phyloP scores from a whole-genome alignment of 1,140 invertebrate species.

The Polypedilum pembai region DNA sequence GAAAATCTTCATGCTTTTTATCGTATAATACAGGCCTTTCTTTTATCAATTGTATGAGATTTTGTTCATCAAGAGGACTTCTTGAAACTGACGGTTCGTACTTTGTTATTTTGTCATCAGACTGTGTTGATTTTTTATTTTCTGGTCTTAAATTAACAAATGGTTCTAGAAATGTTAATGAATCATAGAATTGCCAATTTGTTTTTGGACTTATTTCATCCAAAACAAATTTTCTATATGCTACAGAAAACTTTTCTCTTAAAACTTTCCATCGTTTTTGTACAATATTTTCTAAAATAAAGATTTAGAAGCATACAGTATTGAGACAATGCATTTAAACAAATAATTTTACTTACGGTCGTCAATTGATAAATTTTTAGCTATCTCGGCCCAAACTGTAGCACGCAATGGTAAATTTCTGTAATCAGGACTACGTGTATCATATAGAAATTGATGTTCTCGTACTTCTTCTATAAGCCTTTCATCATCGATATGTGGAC shows the following conservation, averaged over 20 bases:
- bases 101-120: neutral
- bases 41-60: neutral
- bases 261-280: slow-evolving; percentile 22
- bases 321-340: too few species aligned
- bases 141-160: neutral
- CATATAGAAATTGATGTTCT: neutral
- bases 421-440: neutral
- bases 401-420: neutral
- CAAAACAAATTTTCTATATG: neutral
- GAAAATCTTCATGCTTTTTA: slow-evolving; percentile 19
- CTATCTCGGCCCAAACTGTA: neutral
- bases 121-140: neutral
- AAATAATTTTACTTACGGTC: neutral
- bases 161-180: neutral
- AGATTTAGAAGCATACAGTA: too few species aligned
- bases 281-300: neutral
- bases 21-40: neutral
- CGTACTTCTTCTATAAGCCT: neutral
- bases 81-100: neutral
- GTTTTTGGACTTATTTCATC: neutral
- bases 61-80: neutral
- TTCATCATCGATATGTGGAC: neutral
- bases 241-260: neutral
- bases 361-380: neutral
- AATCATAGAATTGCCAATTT: neutral